phyloP scores from a whole-genome alignment of 2,797 vertebrate species.

The Forpus xanthops region DNA sequence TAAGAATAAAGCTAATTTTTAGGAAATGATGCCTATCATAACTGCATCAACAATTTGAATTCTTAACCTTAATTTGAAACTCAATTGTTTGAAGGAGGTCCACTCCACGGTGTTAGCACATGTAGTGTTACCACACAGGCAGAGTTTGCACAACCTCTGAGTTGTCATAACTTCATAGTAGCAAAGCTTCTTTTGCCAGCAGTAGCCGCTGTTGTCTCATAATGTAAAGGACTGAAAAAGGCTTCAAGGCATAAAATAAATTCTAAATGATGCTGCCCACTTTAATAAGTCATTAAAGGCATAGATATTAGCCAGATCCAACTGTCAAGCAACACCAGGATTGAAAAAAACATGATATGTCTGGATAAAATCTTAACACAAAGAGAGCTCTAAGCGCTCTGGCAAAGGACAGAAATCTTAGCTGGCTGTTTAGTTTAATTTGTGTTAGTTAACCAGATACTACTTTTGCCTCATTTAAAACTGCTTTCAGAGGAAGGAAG shows the following conservation, averaged over 20 bases:
- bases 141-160: not conserved
- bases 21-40: not conserved
- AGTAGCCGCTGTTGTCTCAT: not conserved
- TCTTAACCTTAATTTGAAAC: not conserved
- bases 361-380: not conserved
- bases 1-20: not conserved
- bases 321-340: not conserved
- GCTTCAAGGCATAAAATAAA: not conserved
- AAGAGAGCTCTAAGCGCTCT: not conserved
- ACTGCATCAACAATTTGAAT: not conserved
- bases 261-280: not conserved
- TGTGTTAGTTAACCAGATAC: not conserved
- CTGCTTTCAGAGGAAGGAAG: not conserved
- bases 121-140: too few species aligned
- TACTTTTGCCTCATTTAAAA: not conserved
- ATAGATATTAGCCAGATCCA: not conserved
- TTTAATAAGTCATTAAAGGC: not conserved
- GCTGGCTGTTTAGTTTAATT: not conserved
- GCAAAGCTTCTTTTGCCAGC: not conserved
- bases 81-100: not conserved
- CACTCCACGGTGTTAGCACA: fast-evolving
- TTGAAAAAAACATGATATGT: not conserved
- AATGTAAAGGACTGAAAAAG: not conserved
- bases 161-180: fast-evolving
- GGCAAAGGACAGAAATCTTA: not conserved